phyloP scores from a whole-genome alignment of 2,888 invertebrate genomes.

The Hypomecis atomaria region DNA sequence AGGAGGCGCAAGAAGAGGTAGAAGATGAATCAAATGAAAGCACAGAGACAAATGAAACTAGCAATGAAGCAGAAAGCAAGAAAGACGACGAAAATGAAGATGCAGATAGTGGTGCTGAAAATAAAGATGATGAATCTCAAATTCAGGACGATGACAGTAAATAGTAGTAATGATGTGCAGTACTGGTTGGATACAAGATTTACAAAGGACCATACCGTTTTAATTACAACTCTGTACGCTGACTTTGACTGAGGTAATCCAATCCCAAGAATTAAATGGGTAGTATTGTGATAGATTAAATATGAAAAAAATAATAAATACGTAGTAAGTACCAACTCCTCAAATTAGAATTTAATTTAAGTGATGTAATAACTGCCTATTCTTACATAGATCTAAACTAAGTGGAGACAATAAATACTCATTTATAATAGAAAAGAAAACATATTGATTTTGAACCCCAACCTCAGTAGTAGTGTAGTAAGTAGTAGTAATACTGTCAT shows the following conservation, averaged over 20 bases:
- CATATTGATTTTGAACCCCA: too few species aligned
- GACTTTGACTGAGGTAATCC: too few species aligned
- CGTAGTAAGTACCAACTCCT: not conserved
- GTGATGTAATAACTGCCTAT: not conserved
- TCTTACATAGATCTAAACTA: not conserved
- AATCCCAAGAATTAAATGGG: too few species aligned
- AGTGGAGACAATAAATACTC: not conserved
- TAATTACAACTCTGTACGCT: too few species aligned
- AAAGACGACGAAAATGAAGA: not conserved
- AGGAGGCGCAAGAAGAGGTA: constrained; percentile 5
- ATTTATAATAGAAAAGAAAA: too few species aligned
- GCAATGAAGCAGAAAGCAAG: too few species aligned
- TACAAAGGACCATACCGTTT: too few species aligned
- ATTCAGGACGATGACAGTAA: not conserved
- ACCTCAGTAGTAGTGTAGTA: too few species aligned
- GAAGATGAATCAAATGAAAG: not conserved
- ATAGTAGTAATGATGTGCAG: not conserved
- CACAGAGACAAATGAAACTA: not conserved
- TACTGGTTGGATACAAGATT: too few species aligned
- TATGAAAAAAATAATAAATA: too few species aligned
- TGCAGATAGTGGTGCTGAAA: not conserved
- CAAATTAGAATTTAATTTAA: not conserved
- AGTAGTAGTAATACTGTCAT: too few species aligned
- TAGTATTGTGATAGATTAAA: too few species aligned
- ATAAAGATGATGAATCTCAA: not conserved